A percentile compares a stretch with the other conserved stretches of the same genome.
phyloP scores from a whole-genome alignment of 1,140 invertebrate genomes.

The Steinernema khuongi region DNA sequence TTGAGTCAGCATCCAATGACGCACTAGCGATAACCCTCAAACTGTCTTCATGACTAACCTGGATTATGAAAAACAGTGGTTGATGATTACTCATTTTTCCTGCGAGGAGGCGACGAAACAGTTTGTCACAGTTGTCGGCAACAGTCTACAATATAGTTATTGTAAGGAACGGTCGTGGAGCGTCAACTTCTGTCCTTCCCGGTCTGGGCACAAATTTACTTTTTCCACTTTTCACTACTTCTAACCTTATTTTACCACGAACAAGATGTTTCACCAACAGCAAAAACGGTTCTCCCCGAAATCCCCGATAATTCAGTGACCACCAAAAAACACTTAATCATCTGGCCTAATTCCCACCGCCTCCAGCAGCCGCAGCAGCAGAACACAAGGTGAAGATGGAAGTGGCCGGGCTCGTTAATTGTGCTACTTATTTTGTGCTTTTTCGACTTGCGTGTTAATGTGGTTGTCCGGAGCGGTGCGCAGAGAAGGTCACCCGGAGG shows the following conservation, averaged over 20 bases:
- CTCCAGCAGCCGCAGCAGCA: neutral
- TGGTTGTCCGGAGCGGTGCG: neutral
- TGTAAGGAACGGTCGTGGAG: too few relatives aligned
- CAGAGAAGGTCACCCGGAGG: constrained; percentile 8
- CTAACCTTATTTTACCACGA: neutral
- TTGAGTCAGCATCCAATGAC: too few relatives aligned
- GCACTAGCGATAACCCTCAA: too few relatives aligned
- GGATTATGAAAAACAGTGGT: too few relatives aligned
- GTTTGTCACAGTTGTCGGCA: too few relatives aligned
- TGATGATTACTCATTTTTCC: too few relatives aligned
- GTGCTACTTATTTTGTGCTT: constrained; percentile 13
- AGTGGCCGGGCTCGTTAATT: neutral
- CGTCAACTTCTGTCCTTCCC: too few relatives aligned
- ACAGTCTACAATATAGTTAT: too few relatives aligned
- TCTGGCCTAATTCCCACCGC: neutral
- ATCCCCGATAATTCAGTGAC: too few relatives aligned
- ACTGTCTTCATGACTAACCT: too few relatives aligned
- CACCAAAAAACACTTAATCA: neutral
- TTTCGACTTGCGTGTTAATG: constrained; percentile 8
- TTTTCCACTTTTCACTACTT: constrained; percentile 8
- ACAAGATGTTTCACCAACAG: neutral
- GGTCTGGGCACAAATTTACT: too few relatives aligned
- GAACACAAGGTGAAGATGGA: neutral
- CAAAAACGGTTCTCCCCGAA: constrained; percentile 23
- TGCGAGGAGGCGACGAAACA: too few relatives aligned